These are phyloP conservation scores for Melinaea menophilus DNA, from an alignment of 2,888 invertebrate genomes.

Conservation along the genomic window DNA sequence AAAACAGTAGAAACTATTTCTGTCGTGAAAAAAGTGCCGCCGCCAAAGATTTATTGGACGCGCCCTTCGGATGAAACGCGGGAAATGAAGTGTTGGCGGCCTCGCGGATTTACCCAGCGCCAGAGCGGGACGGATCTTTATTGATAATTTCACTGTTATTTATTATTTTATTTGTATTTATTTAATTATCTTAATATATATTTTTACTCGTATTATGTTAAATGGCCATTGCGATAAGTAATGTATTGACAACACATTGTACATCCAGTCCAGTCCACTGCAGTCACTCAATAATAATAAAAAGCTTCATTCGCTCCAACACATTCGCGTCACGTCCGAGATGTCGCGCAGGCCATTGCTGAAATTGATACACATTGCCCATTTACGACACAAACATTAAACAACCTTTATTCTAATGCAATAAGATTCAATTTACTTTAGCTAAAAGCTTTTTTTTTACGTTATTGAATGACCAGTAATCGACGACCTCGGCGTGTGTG, in stretches of 20 bases:
- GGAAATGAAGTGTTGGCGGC: slow-evolving; percentile 74
- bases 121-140: slow-evolving; percentile 55
- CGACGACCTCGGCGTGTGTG: slow-evolving; percentile 39
- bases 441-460: slow-evolving; percentile 20
- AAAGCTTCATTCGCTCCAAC: slow-evolving; percentile 52
- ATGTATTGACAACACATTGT: not conserved
- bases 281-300: slow-evolving; percentile 71
- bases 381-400: slow-evolving; percentile 36
- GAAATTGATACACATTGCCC: slow-evolving; percentile 72
- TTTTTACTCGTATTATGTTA: not conserved
- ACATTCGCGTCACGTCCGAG: slow-evolving; percentile 68
- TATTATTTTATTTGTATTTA: no score
- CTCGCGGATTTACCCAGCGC: slow-evolving; percentile 44
- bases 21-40: slow-evolving; percentile 73
- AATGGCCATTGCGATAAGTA: not conserved
- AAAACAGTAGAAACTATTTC: slow-evolving; percentile 76
- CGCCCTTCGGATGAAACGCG: slow-evolving; percentile 68
- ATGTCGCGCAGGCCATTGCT: slow-evolving; percentile 66
- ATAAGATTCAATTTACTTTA: slow-evolving; percentile 41
- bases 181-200: no score
- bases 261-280: slow-evolving; percentile 30
- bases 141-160: slow-evolving; percentile 63
- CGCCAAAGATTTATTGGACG: slow-evolving; percentile 68
- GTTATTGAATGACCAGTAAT: slow-evolving; percentile 40
- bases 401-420: slow-evolving; percentile 34